These are phyloP conservation scores for Erythrocercus mccallii DNA, from an alignment of 2,113 vertebrate genomes.

Conservation along the genomic window DNA sequence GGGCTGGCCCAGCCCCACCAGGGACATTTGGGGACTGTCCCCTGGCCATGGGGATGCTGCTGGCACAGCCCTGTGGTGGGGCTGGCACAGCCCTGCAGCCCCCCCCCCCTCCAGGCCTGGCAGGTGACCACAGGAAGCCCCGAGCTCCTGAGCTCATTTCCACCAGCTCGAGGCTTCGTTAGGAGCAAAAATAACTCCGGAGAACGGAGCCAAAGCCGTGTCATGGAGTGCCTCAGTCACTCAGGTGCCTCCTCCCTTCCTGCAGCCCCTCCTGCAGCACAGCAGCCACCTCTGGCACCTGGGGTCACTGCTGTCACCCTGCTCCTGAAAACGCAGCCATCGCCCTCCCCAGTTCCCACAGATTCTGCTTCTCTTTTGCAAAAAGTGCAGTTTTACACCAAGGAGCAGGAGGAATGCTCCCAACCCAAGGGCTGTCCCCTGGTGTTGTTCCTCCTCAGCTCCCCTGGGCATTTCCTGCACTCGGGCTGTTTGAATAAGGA, in stretches of 20 bases:
- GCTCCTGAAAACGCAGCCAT: neutral
- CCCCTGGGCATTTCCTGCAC: neutral
- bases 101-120: neutral
- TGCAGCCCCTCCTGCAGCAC: neutral
- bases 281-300: neutral
- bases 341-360: neutral
- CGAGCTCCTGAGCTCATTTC: constrained; percentile 49
- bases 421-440: neutral
- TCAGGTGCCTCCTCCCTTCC: neutral
- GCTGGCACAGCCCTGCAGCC: neutral
- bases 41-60: fast-evolving
- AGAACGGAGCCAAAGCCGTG: neutral
- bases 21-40: neutral
- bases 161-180: neutral
- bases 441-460: neutral
- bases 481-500: neutral
- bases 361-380: neutral
- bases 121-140: constrained; percentile 26
- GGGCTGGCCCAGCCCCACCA: neutral
- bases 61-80: neutral
- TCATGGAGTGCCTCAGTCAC: neutral
- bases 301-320: neutral
- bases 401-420: neutral
- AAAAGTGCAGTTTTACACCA: neutral
- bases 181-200: constrained; percentile 9